Percentiles rank a stretch among this genome's conserved stretches.
Evolutionary conservation across 2,797 vertebrate species (phyloP).

Genomic region (Cynodonichthys magdalenae): DNA sequence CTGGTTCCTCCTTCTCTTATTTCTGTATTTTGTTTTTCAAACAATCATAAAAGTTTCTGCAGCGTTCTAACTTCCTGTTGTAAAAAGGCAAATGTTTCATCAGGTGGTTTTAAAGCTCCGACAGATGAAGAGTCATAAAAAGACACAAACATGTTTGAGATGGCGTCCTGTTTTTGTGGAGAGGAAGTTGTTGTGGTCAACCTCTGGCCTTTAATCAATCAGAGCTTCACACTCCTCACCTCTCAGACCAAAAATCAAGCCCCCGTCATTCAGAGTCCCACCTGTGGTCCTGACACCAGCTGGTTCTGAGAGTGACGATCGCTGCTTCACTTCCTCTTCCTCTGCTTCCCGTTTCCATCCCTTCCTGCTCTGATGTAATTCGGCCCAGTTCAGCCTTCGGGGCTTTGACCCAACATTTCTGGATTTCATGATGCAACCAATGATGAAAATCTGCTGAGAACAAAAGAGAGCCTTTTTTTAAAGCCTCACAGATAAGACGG

Average conservation of each 20-base stretch:
- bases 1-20: no score
- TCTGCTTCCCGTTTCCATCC: conserved; percentile 1
- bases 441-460: conserved; percentile 48
- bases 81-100: no score
- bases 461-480: conserved; percentile 44
- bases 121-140: conserved; percentile 18
- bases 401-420: conserved; percentile 44
- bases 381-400: not conserved
- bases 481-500: conserved; percentile 1
- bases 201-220: conserved; percentile 24
- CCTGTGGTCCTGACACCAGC: conserved; percentile 36
- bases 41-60: no score
- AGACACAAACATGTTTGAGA: no score
- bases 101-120: no score
- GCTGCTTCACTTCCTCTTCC: not conserved
- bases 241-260: conserved; percentile 27
- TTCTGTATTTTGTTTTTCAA: no score
- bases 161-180: not conserved
- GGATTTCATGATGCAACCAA: conserved; percentile 51
- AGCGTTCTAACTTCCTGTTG: no score
- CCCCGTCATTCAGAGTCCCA: conserved; percentile 35
- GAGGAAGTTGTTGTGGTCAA: conserved; percentile 33
- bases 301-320: conserved; percentile 18
- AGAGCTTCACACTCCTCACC: conserved; percentile 21
- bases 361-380: conserved; percentile 31